phyloP scores from a whole-genome alignment of 2,888 invertebrate genomes.

The Diarsia rubi region DNA sequence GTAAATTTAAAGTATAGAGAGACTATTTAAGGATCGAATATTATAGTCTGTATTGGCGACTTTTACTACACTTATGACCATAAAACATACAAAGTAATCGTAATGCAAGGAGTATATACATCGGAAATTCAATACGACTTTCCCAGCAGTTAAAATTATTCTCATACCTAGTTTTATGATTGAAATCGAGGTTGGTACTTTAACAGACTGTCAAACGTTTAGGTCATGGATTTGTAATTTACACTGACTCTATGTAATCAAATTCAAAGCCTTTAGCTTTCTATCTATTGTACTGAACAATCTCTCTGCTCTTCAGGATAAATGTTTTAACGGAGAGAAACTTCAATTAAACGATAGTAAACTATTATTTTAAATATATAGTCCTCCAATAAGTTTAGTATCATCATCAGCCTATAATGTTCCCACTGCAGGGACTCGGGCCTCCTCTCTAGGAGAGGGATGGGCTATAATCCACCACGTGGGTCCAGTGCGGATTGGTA shows the following conservation, averaged over 20 bases:
- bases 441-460: too few relatives aligned
- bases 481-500: too few relatives aligned
- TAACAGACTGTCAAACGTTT: slow-evolving; percentile 4
- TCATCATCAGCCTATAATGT: too few relatives aligned
- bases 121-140: background rate
- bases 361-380: background rate
- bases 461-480: too few relatives aligned
- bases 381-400: background rate
- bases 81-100: slow-evolving; percentile 11
- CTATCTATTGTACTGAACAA: slow-evolving; percentile 20
- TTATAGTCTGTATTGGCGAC: background rate
- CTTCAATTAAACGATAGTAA: slow-evolving; percentile 6
- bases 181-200: background rate
- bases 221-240: slow-evolving; percentile 1
- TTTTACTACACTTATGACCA: background rate
- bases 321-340: slow-evolving; percentile 6
- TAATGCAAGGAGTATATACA: background rate
- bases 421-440: too few relatives aligned
- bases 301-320: slow-evolving; percentile 12
- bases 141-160: background rate
- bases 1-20: background rate
- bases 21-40: background rate
- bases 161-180: background rate
- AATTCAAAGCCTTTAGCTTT: slow-evolving; percentile 30
- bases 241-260: slow-evolving; percentile 9